These are phyloP conservation scores for Pterois miles DNA, from an alignment of 2,797 vertebrate species.

Conservation along the genomic window DNA sequence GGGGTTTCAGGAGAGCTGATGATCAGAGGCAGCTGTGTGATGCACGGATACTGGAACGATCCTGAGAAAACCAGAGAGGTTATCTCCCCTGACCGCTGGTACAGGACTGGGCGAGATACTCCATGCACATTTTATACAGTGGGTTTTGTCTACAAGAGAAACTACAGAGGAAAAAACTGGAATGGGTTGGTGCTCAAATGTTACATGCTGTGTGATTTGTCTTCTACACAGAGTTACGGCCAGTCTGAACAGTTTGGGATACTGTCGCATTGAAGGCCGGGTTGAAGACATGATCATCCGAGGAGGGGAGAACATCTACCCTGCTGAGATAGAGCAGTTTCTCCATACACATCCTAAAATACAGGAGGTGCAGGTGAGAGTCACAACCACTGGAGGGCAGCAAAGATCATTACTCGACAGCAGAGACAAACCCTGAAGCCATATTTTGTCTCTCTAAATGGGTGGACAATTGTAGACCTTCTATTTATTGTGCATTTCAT, in stretches of 20 bases:
- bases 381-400: constrained; percentile 52
- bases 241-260: constrained; percentile 85
- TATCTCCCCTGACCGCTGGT: constrained; percentile 86
- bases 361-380: constrained; percentile 89
- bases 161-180: too few species aligned
- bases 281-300: constrained; percentile 93
- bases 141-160: neutral
- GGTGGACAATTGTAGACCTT: too few species aligned
- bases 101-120: constrained; percentile 89
- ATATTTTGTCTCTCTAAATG: too few species aligned
- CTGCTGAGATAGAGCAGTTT: constrained; percentile 89
- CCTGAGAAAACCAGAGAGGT: constrained; percentile 82
- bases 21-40: constrained; percentile 89
- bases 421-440: neutral
- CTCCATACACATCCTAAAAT: constrained; percentile 88
- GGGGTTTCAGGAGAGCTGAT: constrained; percentile 87
- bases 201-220: neutral
- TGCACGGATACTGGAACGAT: constrained; percentile 91
- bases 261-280: constrained; percentile 90
- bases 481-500: neutral
- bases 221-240: constrained; percentile 84
- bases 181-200: neutral
- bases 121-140: neutral
- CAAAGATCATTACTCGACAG: neutral
- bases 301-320: constrained; percentile 94